Conservation (phyloP, 2,797 vertebrate genomes). For the Chelidonichthys spinosus region DNA sequence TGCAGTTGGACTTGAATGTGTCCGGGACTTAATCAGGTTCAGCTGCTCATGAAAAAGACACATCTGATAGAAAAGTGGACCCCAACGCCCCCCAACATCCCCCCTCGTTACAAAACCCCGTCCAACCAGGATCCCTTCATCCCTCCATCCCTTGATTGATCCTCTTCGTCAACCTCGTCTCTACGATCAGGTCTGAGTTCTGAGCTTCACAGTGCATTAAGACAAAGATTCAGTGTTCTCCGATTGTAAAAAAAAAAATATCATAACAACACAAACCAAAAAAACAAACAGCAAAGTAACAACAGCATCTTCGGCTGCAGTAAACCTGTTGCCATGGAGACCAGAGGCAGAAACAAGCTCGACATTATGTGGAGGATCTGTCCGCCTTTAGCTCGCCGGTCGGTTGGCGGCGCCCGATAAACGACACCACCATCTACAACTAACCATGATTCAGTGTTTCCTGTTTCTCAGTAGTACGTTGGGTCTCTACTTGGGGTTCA, state of each 20-base stretch:
- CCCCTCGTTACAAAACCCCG: slow-evolving; percentile 39
- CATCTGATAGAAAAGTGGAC: slow-evolving; percentile 59
- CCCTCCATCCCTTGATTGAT: slow-evolving; percentile 54
- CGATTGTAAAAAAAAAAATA: slow-evolving; percentile 75
- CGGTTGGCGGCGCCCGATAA: neutral
- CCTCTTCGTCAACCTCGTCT: slow-evolving; percentile 70
- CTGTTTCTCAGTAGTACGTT: slow-evolving; percentile 66
- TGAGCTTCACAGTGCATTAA: slow-evolving; percentile 88
- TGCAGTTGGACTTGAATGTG: slow-evolving; percentile 34
- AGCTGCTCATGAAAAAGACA: slow-evolving; percentile 54
- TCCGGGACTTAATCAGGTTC: slow-evolving; percentile 44
- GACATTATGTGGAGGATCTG: slow-evolving; percentile 43
- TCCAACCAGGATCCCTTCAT: too few species aligned
- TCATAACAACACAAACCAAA: slow-evolving; percentile 62
- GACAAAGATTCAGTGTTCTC: slow-evolving; percentile 88
- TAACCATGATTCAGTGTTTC: slow-evolving; percentile 61
- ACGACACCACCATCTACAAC: too few species aligned
- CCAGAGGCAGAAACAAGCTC: slow-evolving; percentile 62
- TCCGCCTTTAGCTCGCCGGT: slow-evolving; percentile 49
- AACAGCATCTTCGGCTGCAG: slow-evolving; percentile 79
- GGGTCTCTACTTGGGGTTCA: slow-evolving; percentile 23
- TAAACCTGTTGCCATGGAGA: slow-evolving; percentile 63
- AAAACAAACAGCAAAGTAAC: slow-evolving; percentile 62
- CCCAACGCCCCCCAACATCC: slow-evolving; percentile 64
- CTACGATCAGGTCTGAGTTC: slow-evolving; percentile 64